Evolutionary conservation across 2,888 invertebrate genomes (phyloP).

Genomic region (Caenorhabditis drosophilae): DNA sequence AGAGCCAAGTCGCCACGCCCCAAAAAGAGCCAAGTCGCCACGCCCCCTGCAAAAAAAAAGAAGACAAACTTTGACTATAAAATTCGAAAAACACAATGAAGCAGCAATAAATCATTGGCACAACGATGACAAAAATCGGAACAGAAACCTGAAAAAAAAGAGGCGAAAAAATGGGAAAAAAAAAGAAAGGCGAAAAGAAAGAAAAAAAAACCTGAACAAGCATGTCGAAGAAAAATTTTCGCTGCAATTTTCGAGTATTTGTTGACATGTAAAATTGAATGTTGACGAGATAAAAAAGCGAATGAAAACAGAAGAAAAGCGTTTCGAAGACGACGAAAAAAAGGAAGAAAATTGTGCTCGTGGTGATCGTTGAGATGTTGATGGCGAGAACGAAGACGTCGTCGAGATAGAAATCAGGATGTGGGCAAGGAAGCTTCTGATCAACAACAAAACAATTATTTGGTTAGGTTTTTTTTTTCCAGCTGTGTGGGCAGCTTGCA

Average conservation of each 20-base stretch:
- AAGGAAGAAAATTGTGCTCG: conserved; percentile 17
- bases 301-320: conserved; percentile 17
- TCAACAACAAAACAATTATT: background rate
- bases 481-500: too few relatives aligned
- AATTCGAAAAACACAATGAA: too few relatives aligned
- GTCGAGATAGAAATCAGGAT: conserved; percentile 22
- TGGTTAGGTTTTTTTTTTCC: too few relatives aligned
- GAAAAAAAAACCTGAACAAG: too few relatives aligned
- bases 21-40: too few relatives aligned
- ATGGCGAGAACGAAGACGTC: conserved; percentile 26
- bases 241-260: conserved; percentile 19
- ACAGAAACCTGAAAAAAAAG: conserved; percentile 22
- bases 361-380: conserved; percentile 16
- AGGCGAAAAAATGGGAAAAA: too few relatives aligned
- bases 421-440: conserved; percentile 31
- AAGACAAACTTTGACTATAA: conserved; percentile 23
- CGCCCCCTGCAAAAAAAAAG: too few relatives aligned
- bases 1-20: too few relatives aligned
- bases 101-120: conserved; percentile 31
- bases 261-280: conserved; percentile 18
- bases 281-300: conserved; percentile 16
- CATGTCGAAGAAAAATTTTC: conserved; percentile 32
- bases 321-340: conserved; percentile 15
- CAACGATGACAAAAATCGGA: conserved; percentile 22
- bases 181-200: too few relatives aligned